These are phyloP conservation scores for Monochamus saltuarius DNA, from an alignment of 1,140 invertebrate species.

Conservation along the genomic window DNA sequence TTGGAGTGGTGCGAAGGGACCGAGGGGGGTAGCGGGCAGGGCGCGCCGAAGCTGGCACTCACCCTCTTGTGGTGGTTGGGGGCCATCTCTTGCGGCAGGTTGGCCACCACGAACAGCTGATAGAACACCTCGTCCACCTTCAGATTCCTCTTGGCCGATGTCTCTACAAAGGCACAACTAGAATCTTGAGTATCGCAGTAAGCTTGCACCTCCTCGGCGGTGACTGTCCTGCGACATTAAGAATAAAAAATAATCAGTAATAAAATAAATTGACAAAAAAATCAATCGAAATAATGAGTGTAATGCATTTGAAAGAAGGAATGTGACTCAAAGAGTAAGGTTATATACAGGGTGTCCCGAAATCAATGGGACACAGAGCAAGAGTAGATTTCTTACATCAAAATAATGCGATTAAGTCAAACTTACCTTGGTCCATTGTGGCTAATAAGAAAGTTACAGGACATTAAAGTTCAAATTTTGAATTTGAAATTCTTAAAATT, in stretches of 20 bases:
- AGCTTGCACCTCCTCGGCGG: slow-evolving; percentile 67
- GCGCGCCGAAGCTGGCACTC: slow-evolving; percentile 67
- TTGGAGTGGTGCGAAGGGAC: slow-evolving; percentile 64
- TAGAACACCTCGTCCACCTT: slow-evolving; percentile 81
- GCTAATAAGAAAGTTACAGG: too few relatives aligned
- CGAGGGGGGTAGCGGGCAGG: slow-evolving; percentile 65
- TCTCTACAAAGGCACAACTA: slow-evolving; percentile 76
- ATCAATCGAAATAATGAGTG: too few relatives aligned
- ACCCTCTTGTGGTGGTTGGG: slow-evolving; percentile 78
- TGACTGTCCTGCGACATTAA: slow-evolving; percentile 61
- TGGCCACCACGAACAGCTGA: slow-evolving; percentile 75
- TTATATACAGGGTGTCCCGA: too few relatives aligned
- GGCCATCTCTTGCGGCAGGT: slow-evolving; percentile 84
- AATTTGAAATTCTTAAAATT: too few relatives aligned
- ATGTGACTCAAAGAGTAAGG: too few relatives aligned
- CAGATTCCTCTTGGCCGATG: slow-evolving; percentile 76
- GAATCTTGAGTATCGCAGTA: slow-evolving; percentile 71
- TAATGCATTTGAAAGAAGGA: too few relatives aligned
- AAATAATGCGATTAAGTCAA: too few relatives aligned
- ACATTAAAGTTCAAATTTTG: too few relatives aligned
- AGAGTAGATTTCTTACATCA: too few relatives aligned
- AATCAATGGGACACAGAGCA: too few relatives aligned
- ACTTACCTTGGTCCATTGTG: too few relatives aligned
- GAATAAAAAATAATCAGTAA: not conserved
- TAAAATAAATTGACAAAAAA: too few relatives aligned